Conservation (phyloP, 1,140 invertebrate species). For the Micrasema longulum region DNA sequence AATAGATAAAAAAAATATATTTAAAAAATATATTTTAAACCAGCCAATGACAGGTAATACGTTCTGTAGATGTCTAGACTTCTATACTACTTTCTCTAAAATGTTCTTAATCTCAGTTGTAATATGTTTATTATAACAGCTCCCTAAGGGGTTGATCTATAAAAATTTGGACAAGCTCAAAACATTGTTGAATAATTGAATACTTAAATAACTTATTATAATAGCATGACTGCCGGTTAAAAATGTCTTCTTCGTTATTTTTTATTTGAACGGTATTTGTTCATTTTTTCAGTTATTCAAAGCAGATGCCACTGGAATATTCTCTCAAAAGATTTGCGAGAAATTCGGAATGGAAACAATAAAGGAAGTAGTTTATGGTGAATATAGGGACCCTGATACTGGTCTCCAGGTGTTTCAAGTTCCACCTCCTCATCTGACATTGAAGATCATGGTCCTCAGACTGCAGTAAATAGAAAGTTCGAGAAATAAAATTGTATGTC, state of each 20-base stretch:
- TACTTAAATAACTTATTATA: slow-evolving; percentile 34
- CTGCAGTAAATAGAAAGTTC: too few relatives aligned
- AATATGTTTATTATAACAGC: too few relatives aligned
- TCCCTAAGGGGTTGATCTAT: too few relatives aligned
- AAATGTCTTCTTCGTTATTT: slow-evolving; percentile 2
- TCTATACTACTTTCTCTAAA: too few relatives aligned
- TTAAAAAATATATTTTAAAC: too few relatives aligned
- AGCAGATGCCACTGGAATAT: slow-evolving; percentile 82
- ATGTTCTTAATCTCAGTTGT: too few relatives aligned
- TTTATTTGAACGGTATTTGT: not conserved
- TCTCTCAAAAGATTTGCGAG: slow-evolving; percentile 79
- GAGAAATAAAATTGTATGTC: not conserved
- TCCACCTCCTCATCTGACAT: slow-evolving; percentile 61
- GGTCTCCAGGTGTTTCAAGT: slow-evolving; percentile 60
- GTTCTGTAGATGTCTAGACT: too few relatives aligned
- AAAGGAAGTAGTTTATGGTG: slow-evolving; percentile 74
- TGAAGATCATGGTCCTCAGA: slow-evolving; percentile 61
- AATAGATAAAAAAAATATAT: too few relatives aligned
- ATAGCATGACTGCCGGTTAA: too few relatives aligned
- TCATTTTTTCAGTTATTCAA: slow-evolving; percentile 77
- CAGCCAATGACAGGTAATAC: too few relatives aligned
- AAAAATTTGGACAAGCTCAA: too few relatives aligned
- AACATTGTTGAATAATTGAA: too few relatives aligned
- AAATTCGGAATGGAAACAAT: slow-evolving; percentile 75
- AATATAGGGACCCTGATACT: slow-evolving; percentile 70